phyloP scores from a whole-genome alignment of 2,888 invertebrate species.

The Temnothorax unifasciatus region DNA sequence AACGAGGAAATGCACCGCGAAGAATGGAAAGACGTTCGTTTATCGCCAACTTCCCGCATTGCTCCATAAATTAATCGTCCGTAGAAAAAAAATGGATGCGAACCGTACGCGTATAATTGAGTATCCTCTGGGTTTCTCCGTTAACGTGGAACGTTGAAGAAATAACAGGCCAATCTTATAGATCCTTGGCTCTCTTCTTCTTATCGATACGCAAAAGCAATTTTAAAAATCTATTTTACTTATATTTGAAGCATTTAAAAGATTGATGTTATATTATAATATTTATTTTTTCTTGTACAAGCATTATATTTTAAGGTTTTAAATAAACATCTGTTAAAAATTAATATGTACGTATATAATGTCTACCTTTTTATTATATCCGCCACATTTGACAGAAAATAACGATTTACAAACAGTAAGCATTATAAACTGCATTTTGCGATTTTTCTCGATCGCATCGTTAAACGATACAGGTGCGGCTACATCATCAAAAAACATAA shows the following conservation, averaged over 20 bases:
- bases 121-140: not conserved
- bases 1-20: slow-evolving; percentile 23
- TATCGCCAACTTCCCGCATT: slow-evolving; percentile 39
- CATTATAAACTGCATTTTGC: not conserved
- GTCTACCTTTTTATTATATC: not conserved
- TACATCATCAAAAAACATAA: not conserved
- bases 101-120: not conserved
- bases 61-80: slow-evolving; percentile 43
- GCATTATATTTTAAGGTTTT: not conserved
- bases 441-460: not conserved
- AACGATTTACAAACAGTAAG: not conserved
- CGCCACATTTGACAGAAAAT: not conserved
- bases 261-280: not conserved
- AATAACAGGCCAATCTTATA: not conserved
- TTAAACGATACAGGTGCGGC: slow-evolving; percentile 17
- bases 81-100: not conserved
- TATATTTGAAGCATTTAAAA: not conserved
- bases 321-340: not conserved
- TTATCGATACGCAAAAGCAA: too few relatives aligned
- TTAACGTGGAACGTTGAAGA: not conserved
- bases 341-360: not conserved
- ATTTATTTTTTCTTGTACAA: not conserved
- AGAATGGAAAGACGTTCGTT: slow-evolving; percentile 24
- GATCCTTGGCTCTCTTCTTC: not conserved
- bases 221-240: not conserved